phyloP scores from a whole-genome alignment of 1,140 invertebrate species.

The Sycophaga agraensis region DNA sequence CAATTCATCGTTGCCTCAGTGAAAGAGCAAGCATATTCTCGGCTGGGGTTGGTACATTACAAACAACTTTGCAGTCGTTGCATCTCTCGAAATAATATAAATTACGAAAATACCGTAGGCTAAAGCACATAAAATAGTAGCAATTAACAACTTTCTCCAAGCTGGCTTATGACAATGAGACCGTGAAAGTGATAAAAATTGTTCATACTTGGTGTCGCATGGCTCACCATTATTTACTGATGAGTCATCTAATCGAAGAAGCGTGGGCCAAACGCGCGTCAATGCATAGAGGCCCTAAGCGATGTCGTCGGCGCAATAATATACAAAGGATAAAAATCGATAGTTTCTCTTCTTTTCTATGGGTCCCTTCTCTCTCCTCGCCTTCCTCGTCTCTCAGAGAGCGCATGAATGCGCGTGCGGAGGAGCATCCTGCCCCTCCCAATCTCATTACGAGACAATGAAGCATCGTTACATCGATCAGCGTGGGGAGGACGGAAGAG shows the following conservation, averaged over 20 bases:
- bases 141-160: no score
- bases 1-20: no score
- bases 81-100: no score
- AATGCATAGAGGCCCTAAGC: background rate
- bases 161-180: no score
- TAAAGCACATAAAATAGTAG: no score
- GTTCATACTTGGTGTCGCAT: background rate
- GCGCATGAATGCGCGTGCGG: background rate
- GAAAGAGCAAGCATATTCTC: no score
- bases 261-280: background rate
- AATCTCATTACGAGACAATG: conserved; percentile 52
- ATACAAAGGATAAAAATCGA: conserved; percentile 8
- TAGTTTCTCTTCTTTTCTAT: background rate
- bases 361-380: background rate
- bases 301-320: background rate
- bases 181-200: background rate
- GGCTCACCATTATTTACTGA: background rate
- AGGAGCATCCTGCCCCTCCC: conserved; percentile 52
- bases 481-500: conserved; percentile 32
- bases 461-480: conserved; percentile 49
- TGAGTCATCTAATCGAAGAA: conserved; percentile 16
- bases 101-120: no score
- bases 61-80: no score
- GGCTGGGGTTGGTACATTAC: no score
- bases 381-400: background rate